phyloP scores from a whole-genome alignment of 2,888 invertebrate species.

The Carpatolechia fugitivella region DNA sequence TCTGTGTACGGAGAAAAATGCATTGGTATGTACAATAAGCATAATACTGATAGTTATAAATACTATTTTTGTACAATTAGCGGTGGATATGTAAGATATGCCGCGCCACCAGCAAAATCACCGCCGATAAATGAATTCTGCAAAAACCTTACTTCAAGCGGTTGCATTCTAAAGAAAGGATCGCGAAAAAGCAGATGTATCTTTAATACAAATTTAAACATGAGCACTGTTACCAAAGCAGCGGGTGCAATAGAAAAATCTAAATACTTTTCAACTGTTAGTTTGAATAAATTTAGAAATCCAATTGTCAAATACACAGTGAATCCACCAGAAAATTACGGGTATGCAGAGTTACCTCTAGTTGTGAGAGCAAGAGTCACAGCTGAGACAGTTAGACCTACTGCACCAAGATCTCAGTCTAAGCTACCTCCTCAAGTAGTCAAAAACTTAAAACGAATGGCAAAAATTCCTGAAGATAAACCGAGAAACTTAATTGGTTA shows the following conservation, averaged over 20 bases:
- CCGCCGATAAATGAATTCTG: not conserved
- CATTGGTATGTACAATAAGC: not conserved
- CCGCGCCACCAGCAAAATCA: slow-evolving; percentile 10
- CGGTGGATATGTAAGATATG: not conserved
- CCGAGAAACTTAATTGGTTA: not conserved
- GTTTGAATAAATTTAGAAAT: slow-evolving; percentile 1
- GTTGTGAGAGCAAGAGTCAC: slow-evolving; percentile 6
- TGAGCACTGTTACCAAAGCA: not conserved
- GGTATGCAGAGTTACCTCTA: slow-evolving; percentile 1
- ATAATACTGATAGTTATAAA: not conserved
- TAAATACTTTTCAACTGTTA: slow-evolving; percentile 1
- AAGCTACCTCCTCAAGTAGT: not conserved
- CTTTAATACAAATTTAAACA: not conserved
- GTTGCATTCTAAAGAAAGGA: not conserved
- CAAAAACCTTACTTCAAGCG: not conserved
- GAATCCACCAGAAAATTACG: not conserved
- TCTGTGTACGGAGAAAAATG: slow-evolving; percentile 7
- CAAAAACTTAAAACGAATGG: not conserved
- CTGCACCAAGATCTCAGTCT: not conserved
- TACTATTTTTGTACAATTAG: slow-evolving; percentile 11
- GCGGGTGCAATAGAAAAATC: not conserved
- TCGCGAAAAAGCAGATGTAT: not conserved
- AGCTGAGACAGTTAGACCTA: not conserved
- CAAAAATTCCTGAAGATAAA: not conserved
- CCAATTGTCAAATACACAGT: slow-evolving; percentile 2